Evolutionary conservation across 2,888 invertebrate species (phyloP), one percentile per base, ranked within the genome.

Genomic region (Anthrax anthrax): DNA sequence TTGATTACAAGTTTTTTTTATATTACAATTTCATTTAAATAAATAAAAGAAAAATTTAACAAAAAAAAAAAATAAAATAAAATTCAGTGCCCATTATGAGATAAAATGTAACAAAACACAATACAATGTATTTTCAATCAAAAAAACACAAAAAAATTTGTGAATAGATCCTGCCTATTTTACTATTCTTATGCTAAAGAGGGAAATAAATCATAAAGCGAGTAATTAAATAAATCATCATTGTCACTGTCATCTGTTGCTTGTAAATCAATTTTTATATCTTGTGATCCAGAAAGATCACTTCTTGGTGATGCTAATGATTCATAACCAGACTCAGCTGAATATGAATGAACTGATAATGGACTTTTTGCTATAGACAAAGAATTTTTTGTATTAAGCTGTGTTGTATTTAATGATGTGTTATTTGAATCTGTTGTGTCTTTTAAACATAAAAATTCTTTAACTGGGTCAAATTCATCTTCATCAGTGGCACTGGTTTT

Each of bases 271-370:
- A 23, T 23, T 23, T 23, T 23, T 23, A 23, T 23, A 8, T 23
- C 8, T 6, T 23, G 5, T 23, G 23, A 8, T 32, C 12, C 29
- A 12, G 29, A 32, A 12, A 12, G 12, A 32, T 42, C 57, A 54
- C 44, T 61, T 50, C 36, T 58, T 44, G 80, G 79, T 0, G 81
- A 80, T 50, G 72, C 77, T 39, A 78, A 67, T 0, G 80, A 80
- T 59, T 80, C 80, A 56, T 81, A 81, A 2, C 80, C 80, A 55
- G 72, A 70, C 60, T 81, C 80, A n/a, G 77, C 76, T 17, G 43
- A 37, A 18, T 55, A 60, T 23, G 66, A 66, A 43, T 62, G 57
- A 32, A 63, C 49, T 3, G 65, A 65, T 3, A 64, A 49, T 17
- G 65, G 65, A 18, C 65, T 64, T 40, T 63, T 59, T 16, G 41